Percentiles rank a stretch among this genome's conserved stretches.
Conservation (phyloP, 2,797 vertebrate species). For the Squalus acanthias region DNA sequence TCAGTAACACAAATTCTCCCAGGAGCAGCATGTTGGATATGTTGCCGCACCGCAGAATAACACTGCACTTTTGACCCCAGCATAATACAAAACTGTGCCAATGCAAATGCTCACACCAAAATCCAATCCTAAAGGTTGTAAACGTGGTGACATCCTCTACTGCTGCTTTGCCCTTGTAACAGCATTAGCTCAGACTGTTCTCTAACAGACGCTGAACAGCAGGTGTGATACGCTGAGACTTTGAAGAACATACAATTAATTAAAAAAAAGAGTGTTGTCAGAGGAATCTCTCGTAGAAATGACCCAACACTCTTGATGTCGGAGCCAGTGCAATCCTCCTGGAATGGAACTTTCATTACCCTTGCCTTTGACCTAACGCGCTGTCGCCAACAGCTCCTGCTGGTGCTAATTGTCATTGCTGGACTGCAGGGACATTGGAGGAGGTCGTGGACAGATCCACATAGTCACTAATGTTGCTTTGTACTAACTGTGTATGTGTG, state of each 20-base stretch:
- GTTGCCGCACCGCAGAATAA: not conserved
- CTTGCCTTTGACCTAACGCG: not conserved
- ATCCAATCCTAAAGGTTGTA: slow-evolving; percentile 19
- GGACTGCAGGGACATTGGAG: not conserved
- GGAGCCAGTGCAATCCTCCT: not conserved
- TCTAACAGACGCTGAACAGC: slow-evolving; percentile 2
- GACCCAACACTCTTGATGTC: not conserved
- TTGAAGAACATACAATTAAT: not conserved
- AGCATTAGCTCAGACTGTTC: slow-evolving; percentile 10
- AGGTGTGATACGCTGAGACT: not conserved
- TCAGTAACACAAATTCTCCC: not conserved
- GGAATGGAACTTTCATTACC: not conserved
- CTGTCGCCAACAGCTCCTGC: not conserved
- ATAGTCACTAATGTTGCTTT: not conserved
- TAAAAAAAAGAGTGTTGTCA: not conserved
- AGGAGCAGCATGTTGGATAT: not conserved
- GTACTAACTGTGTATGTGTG: not conserved
- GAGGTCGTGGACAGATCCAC: not conserved
- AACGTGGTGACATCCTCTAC: not conserved
- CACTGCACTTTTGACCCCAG: slow-evolving; percentile 10
- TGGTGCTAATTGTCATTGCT: not conserved
- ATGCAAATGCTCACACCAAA: slow-evolving; percentile 12
- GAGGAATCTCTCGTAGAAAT: not conserved
- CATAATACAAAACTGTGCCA: not conserved
- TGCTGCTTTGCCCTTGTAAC: not conserved